A percentile compares a stretch with the other conserved stretches of the same genome.
These are phyloP conservation scores for Oryctolagus cuniculus DNA, from an alignment of 2,113 vertebrate species.

Conservation along the genomic window DNA sequence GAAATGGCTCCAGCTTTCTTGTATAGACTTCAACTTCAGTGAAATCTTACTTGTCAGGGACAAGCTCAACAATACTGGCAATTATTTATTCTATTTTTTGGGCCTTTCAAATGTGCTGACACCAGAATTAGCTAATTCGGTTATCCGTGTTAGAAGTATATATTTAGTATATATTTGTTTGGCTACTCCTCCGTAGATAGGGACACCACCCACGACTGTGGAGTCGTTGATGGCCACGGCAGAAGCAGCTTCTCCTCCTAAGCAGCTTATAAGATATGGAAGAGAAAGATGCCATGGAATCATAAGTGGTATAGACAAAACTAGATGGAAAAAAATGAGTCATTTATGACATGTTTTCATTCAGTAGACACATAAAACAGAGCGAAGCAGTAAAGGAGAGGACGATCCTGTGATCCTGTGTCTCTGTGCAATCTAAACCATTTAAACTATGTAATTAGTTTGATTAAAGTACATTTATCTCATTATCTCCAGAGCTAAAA, in stretches of 20 bases:
- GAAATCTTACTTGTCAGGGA: background rate
- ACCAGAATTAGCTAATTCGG: background rate
- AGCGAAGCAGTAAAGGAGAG: background rate
- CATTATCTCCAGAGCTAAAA: background rate
- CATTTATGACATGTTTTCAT: background rate
- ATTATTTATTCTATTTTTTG: background rate
- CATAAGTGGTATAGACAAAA: background rate
- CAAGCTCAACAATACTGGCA: background rate
- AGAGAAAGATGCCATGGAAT: background rate
- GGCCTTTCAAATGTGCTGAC: background rate
- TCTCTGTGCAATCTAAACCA: slow-evolving; percentile 1
- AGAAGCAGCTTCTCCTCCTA: background rate
- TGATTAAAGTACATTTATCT: background rate
- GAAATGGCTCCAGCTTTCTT: background rate
- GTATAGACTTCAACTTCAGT: background rate
- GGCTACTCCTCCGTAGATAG: background rate
- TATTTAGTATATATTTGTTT: background rate
- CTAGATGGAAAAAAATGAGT: background rate
- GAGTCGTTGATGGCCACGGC: background rate
- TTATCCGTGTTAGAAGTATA: slow-evolving; percentile 30
- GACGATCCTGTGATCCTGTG: background rate
- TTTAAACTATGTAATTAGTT: background rate
- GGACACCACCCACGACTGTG: background rate
- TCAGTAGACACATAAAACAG: background rate
- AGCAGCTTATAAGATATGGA: background rate